phyloP scores from a whole-genome alignment of 2,888 invertebrate genomes.

The Cataglyphis cursor region DNA sequence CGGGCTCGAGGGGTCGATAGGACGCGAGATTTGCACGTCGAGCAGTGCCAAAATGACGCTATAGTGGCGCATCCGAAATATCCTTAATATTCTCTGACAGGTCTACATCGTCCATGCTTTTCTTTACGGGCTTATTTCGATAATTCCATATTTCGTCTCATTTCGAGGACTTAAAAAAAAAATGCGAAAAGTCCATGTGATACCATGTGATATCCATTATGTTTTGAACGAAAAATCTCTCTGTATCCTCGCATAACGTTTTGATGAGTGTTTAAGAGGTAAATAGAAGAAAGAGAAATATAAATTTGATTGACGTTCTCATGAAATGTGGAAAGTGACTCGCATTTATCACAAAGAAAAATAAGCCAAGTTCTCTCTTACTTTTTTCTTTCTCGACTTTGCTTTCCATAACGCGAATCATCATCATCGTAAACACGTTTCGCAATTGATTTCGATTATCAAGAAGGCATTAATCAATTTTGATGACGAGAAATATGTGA shows the following conservation, averaged over 20 bases:
- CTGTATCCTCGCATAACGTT: not conserved
- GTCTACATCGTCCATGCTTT: not conserved
- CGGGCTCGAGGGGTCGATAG: conserved; percentile 72
- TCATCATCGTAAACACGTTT: not conserved
- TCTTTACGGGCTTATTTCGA: not conserved
- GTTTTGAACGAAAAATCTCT: not conserved
- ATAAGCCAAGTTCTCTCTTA: not conserved
- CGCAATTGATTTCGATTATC: conserved; percentile 26
- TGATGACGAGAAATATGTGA: conserved; percentile 4
- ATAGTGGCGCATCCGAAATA: conserved; percentile 50
- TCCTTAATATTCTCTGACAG: not conserved
- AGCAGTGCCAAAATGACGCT: conserved; percentile 65
- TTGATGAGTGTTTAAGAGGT: not conserved
- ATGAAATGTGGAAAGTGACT: conserved; percentile 9
- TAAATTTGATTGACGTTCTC: conserved; percentile 18
- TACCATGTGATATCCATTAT: not conserved
- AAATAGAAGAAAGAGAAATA: not conserved
- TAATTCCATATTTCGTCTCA: not conserved
- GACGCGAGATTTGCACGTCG: conserved; percentile 53
- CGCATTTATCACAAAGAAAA: not conserved
- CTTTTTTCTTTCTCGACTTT: not conserved
- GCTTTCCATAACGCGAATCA: conserved; percentile 20
- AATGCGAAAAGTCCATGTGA: not conserved
- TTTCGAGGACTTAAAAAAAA: not conserved
- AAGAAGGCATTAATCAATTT: conserved; percentile 2